phyloP scores from a whole-genome alignment of 1,140 invertebrate genomes.

The Ceratosolen fusciceps region DNA sequence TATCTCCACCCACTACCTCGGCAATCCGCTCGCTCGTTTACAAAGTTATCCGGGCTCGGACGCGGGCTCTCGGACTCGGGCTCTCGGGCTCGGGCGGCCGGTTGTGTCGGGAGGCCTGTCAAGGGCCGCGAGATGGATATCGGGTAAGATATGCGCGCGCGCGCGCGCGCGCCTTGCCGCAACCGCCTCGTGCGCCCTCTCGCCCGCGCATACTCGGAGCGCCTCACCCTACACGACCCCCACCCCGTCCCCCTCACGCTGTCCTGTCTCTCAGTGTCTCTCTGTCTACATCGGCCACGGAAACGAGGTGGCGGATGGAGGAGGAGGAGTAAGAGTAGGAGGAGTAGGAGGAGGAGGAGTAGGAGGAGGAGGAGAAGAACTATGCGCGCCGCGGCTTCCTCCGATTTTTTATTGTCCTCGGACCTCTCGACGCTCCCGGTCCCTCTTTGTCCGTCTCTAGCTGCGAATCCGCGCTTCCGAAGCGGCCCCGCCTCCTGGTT shows the following conservation, averaged over 20 bases:
- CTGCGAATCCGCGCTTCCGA: neutral
- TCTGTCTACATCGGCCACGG: neutral
- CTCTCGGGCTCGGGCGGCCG: neutral
- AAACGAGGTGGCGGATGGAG: too few relatives aligned
- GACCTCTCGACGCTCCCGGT: neutral
- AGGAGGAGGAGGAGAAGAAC: too few relatives aligned
- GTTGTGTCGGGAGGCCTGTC: conserved; percentile 9
- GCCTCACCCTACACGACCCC: neutral
- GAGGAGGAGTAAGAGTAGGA: too few relatives aligned
- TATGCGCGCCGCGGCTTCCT: neutral
- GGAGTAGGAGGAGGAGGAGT: too few relatives aligned
- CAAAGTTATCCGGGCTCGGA: neutral
- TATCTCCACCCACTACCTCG: too few relatives aligned
- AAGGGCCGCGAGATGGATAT: neutral
- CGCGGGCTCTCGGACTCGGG: too few relatives aligned
- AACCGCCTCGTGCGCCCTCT: neutral
- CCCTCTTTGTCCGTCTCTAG: neutral
- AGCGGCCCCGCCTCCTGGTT: neutral
- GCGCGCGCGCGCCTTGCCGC: neutral
- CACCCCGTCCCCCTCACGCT: neutral
- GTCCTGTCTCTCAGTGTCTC: neutral
- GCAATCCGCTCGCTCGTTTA: neutral
- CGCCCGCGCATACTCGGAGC: neutral
- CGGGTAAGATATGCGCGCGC: neutral
- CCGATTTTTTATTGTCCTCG: neutral